Percentiles rank a stretch among this genome's conserved stretches.
These are phyloP conservation scores for Parasteatoda tepidariorum DNA, from an alignment of 1,140 invertebrate species.

Conservation along the genomic window DNA sequence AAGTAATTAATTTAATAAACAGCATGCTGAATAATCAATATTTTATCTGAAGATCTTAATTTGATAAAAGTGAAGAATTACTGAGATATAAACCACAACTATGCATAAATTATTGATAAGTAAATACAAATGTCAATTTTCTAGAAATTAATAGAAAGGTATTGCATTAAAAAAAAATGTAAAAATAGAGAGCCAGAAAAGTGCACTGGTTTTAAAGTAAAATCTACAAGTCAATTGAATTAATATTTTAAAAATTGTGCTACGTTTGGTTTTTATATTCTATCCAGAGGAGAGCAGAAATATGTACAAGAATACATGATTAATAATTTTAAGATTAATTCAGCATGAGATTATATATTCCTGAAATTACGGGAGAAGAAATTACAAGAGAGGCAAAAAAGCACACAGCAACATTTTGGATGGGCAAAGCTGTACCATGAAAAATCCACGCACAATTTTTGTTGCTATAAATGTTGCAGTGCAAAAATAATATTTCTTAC, in stretches of 20 bases:
- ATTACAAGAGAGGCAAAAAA: conserved; percentile 54
- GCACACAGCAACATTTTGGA: conserved; percentile 50
- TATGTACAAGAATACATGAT: conserved; percentile 40
- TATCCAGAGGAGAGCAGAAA: conserved; percentile 22
- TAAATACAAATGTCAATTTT: too few species aligned
- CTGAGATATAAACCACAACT: too few species aligned
- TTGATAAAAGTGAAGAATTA: too few species aligned
- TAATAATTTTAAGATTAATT: conserved; percentile 42
- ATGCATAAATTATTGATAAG: too few species aligned
- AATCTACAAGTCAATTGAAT: background rate
- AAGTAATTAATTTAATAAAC: too few species aligned
- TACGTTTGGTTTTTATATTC: conserved; percentile 21
- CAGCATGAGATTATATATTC: conserved; percentile 25
- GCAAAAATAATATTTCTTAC: conserved; percentile 55
- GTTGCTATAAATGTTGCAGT: conserved; percentile 51
- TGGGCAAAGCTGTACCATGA: conserved; percentile 22
- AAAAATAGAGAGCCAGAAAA: background rate
- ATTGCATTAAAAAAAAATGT: background rate
- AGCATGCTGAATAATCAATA: too few species aligned
- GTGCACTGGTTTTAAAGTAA: background rate
- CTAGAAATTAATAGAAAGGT: too few species aligned
- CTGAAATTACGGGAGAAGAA: conserved; percentile 32
- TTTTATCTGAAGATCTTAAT: too few species aligned
- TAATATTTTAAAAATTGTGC: conserved; percentile 36
- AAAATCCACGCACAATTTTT: conserved; percentile 20